Percentiles rank a stretch among this genome's conserved stretches.
These are phyloP conservation scores for Umimayanthus kanabou DNA, from an alignment of 92 coral and sea anemone genomes.

Conservation along the genomic window DNA sequence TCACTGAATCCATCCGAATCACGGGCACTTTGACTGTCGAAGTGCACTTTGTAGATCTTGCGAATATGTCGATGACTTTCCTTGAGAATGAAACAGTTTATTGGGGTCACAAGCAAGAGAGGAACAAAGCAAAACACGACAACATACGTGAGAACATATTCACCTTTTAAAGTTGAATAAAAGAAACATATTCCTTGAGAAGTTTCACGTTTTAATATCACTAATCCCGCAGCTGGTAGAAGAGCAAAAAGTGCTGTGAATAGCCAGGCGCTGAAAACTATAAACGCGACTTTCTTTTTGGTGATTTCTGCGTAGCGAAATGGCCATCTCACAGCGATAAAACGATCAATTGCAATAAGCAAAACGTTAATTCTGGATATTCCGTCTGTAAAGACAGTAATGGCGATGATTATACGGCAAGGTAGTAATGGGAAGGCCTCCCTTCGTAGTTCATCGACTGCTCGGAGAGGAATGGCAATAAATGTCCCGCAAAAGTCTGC, in stretches of 20 bases:
- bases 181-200: slow-evolving; percentile 1
- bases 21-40: not conserved
- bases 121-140: slow-evolving; percentile 6
- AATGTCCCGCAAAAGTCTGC: slow-evolving; percentile 52
- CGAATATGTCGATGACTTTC: slow-evolving; percentile 7
- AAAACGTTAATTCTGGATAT: slow-evolving; percentile 60
- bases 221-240: slow-evolving; percentile 50
- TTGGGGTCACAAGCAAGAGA: not conserved
- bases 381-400: slow-evolving; percentile 62
- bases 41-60: not conserved
- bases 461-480: slow-evolving; percentile 54
- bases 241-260: not conserved
- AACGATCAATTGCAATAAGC: slow-evolving; percentile 60
- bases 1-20: not conserved
- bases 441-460: slow-evolving; percentile 11
- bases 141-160: slow-evolving; percentile 8
- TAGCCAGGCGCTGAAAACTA: slow-evolving; percentile 28
- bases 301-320: slow-evolving; percentile 36
- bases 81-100: slow-evolving; percentile 16
- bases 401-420: slow-evolving; percentile 14
- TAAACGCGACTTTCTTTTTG: slow-evolving; percentile 15
- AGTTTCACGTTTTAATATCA: not conserved
- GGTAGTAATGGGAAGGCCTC: not conserved
- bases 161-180: not conserved
- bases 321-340: slow-evolving; percentile 65